Conservation (phyloP, 1,140 invertebrate genomes). For the Danaus plexippus region DNA sequence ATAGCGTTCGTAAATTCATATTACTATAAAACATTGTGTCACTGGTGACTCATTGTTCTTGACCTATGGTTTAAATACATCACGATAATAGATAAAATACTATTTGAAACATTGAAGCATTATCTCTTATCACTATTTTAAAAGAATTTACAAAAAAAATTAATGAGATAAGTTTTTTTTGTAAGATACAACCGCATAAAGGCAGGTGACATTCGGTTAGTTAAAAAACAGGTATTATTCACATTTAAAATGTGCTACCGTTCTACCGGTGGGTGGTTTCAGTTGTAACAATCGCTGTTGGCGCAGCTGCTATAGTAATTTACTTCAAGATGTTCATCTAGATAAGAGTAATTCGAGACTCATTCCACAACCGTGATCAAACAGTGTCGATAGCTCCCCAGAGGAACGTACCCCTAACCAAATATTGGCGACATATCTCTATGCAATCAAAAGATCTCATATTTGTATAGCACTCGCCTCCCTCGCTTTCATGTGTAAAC, state of each 20-base stretch:
- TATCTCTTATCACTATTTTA: conserved; percentile 1
- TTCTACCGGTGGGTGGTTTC: too few relatives aligned
- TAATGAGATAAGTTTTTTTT: conserved; percentile 5
- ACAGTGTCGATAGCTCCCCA: conserved; percentile 29
- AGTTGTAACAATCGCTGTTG: too few relatives aligned
- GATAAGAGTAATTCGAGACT: conserved; percentile 34
- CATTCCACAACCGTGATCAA: conserved; percentile 17
- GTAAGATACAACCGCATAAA: background rate
- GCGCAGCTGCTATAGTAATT: conserved; percentile 6
- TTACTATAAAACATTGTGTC: background rate
- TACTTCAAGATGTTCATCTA: conserved; percentile 45
- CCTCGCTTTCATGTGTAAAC: conserved; percentile 4
- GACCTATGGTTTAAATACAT: conserved; percentile 23
- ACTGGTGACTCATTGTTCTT: conserved; percentile 21
- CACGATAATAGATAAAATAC: conserved; percentile 16
- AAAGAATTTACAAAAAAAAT: conserved; percentile 1
- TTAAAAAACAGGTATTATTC: too few relatives aligned
- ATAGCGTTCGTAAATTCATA: too few relatives aligned
- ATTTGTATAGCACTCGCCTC: conserved; percentile 14
- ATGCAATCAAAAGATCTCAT: conserved; percentile 17
- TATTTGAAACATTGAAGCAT: conserved; percentile 6
- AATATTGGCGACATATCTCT: conserved; percentile 16
- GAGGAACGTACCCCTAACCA: conserved; percentile 36
- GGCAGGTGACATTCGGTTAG: too few relatives aligned
- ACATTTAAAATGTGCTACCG: too few relatives aligned